phyloP scores from a whole-genome alignment of 1,140 invertebrate species.

The Dreissena polymorpha region DNA sequence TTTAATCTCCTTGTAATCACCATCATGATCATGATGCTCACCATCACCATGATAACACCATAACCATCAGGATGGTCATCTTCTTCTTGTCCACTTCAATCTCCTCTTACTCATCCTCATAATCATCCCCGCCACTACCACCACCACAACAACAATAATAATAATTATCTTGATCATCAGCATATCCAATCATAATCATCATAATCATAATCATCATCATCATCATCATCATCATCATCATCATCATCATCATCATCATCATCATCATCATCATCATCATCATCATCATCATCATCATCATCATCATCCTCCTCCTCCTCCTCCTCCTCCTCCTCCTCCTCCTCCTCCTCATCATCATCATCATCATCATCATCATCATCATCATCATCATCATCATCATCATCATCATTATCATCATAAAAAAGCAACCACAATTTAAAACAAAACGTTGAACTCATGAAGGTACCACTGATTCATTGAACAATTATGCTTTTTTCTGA shows the following conservation, averaged over 20 bases:
- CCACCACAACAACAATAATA: too few species aligned
- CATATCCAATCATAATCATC: constrained; percentile 15
- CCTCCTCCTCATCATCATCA: neutral
- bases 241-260: constrained; percentile 16
- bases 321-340: neutral
- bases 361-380: neutral
- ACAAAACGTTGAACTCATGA: too few species aligned
- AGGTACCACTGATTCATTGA: too few species aligned
- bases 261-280: constrained; percentile 10
- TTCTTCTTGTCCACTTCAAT: too few species aligned
- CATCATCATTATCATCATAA: neutral
- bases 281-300: constrained; percentile 8
- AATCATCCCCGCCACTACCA: too few species aligned
- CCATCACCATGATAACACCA: constrained; percentile 1
- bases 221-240: constrained; percentile 19
- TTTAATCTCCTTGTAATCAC: neutral
- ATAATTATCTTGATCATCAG: too few species aligned
- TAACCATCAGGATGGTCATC: too few species aligned
- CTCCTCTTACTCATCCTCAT: too few species aligned
- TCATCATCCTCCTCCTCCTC: neutral
- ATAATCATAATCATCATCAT: constrained; percentile 9
- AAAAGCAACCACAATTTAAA: neutral
- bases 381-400: constrained; percentile 4
- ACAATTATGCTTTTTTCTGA: too few species aligned
- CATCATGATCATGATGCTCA: neutral